phyloP scores from a whole-genome alignment of 2,888 invertebrate genomes.

The Trissoscelio sp. region DNA sequence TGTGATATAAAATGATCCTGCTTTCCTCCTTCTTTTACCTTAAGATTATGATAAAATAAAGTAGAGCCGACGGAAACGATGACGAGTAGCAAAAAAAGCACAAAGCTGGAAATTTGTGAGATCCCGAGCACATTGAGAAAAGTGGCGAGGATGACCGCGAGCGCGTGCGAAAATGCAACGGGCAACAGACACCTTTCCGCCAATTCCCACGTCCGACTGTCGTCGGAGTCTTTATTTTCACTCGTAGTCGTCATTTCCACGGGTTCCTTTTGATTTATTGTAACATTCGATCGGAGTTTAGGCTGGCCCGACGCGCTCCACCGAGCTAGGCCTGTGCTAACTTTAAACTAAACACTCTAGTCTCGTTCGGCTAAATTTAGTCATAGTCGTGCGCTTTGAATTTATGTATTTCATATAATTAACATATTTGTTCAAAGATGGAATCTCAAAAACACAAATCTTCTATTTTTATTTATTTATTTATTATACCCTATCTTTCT shows the following conservation, averaged over 20 bases:
- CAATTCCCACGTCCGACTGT: slow-evolving; percentile 85
- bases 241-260: slow-evolving; percentile 76
- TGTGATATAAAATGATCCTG: too few species aligned
- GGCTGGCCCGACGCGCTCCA: slow-evolving; percentile 73
- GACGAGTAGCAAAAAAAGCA: slow-evolving; percentile 90
- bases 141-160: slow-evolving; percentile 90
- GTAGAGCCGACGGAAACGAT: slow-evolving; percentile 90
- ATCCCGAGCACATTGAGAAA: slow-evolving; percentile 89
- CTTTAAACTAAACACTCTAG: slow-evolving; percentile 82
- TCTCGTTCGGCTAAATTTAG: slow-evolving; percentile 81
- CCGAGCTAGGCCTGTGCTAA: slow-evolving; percentile 81
- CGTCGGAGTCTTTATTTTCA: slow-evolving; percentile 79
- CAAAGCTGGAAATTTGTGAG: slow-evolving; percentile 90
- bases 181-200: slow-evolving; percentile 90
- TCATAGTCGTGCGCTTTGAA: slow-evolving; percentile 77
- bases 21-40: slow-evolving; percentile 85
- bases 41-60: slow-evolving; percentile 93
- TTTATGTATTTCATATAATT: slow-evolving; percentile 76
- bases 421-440: slow-evolving; percentile 53
- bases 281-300: slow-evolving; percentile 73
- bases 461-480: too few species aligned
- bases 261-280: slow-evolving; percentile 58
- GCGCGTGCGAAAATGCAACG: slow-evolving; percentile 91
- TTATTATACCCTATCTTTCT: too few species aligned
- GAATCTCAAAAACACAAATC: too few species aligned